Conservation (phyloP, 1,140 invertebrate species). For the Apis florea region DNA sequence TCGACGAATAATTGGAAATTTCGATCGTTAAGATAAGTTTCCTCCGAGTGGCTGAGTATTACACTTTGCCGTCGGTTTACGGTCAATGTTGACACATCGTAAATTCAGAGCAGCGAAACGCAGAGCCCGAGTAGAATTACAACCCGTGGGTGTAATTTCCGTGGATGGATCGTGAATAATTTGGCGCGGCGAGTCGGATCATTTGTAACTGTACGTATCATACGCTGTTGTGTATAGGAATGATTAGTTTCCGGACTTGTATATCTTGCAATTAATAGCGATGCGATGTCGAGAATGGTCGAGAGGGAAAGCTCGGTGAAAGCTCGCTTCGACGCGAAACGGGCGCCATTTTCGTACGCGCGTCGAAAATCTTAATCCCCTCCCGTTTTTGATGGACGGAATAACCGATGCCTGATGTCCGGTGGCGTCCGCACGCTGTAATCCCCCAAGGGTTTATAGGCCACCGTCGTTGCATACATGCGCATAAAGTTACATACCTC, state of each 20-base stretch:
- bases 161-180: too few relatives aligned
- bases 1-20: too few relatives aligned
- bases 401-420: slow-evolving; percentile 47
- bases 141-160: background rate
- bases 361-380: slow-evolving; percentile 46
- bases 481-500: slow-evolving; percentile 63
- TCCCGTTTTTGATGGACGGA: slow-evolving; percentile 51
- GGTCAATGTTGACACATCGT: background rate
- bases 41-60: too few relatives aligned
- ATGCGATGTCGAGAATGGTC: background rate
- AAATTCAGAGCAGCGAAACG: background rate
- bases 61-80: background rate
- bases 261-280: background rate
- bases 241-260: background rate
- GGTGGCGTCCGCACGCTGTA: slow-evolving; percentile 67
- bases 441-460: slow-evolving; percentile 76
- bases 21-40: background rate
- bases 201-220: background rate
- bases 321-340: background rate
- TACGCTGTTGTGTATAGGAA: too few relatives aligned
- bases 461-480: slow-evolving; percentile 59
- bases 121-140: background rate
- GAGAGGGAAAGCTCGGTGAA: background rate
- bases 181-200: background rate
- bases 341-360: slow-evolving; percentile 9